phyloP scores from a whole-genome alignment of 2,797 vertebrate genomes.

The Danio choprae region DNA sequence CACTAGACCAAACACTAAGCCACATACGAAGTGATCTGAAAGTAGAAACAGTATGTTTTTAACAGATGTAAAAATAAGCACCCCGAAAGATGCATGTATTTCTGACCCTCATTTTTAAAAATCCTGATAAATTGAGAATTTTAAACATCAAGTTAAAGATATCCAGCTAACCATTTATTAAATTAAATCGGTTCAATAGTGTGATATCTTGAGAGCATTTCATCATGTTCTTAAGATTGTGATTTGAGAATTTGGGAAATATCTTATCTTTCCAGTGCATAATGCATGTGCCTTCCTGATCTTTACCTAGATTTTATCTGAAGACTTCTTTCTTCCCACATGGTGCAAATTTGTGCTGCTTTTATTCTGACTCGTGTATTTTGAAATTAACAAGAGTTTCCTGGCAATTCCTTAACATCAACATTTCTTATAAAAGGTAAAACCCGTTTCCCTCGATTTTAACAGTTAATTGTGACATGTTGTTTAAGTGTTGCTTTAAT shows the following conservation, averaged over 20 bases:
- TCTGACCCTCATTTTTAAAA: slow-evolving; percentile 2
- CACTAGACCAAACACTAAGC: neutral
- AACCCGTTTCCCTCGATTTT: neutral
- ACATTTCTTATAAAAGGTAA: neutral
- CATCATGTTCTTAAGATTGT: neutral
- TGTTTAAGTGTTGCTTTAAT: neutral
- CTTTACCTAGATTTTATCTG: neutral
- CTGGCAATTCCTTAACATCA: too few relatives aligned
- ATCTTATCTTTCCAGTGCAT: neutral
- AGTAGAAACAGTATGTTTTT: neutral
- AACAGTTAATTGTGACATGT: neutral
- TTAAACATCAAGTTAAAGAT: neutral
- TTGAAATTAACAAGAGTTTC: too few relatives aligned
- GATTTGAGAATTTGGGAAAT: neutral
- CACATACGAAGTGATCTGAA: neutral
- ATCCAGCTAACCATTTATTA: neutral
- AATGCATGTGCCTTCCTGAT: neutral
- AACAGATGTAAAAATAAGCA: neutral
- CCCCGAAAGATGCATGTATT: neutral
- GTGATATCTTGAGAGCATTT: neutral
- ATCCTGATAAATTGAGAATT: neutral
- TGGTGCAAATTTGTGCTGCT: neutral
- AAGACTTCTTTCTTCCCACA: neutral
- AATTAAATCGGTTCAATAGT: neutral
- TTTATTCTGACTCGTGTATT: too few relatives aligned